A percentile compares a stretch with the other conserved stretches of the same genome.
Conservation (phyloP, 2,797 vertebrate species). For the Bovichtus diacanthus region DNA sequence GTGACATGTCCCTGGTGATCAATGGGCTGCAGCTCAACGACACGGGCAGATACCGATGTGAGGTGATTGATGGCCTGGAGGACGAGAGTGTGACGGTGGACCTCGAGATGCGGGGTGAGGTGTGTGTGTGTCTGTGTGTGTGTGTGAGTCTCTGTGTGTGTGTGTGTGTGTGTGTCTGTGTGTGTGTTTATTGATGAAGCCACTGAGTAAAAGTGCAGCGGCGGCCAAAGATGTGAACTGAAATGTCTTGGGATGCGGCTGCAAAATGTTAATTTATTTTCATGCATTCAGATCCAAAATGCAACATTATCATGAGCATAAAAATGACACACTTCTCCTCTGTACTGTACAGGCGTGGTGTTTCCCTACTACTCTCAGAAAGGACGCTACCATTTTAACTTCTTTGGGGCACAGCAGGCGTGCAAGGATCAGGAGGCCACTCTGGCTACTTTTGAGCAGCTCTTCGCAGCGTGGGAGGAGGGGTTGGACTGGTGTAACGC, state of each 20-base stretch:
- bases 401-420: constrained; percentile 84
- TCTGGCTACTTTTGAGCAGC: constrained; percentile 92
- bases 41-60: constrained; percentile 91
- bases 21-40: constrained; percentile 87
- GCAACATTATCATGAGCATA: not conserved
- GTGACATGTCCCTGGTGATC: constrained; percentile 89
- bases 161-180: not conserved
- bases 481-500: constrained; percentile 96
- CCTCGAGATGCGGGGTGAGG: constrained; percentile 89
- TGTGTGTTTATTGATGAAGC: not conserved
- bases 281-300: not conserved
- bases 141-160: not conserved
- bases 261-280: not conserved
- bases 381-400: constrained; percentile 92
- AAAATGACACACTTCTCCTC: not conserved
- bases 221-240: not conserved
- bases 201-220: too few relatives aligned
- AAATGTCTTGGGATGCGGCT: not conserved
- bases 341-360: constrained; percentile 86
- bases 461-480: constrained; percentile 91
- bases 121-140: not conserved
- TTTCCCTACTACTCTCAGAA: constrained; percentile 90
- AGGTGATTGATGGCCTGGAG: constrained; percentile 95
- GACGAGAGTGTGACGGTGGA: constrained; percentile 91
- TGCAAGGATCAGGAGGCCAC: constrained; percentile 89